Evolutionary conservation across 1,140 invertebrate species (phyloP).

Genomic region (Drosophila orosa): DNA sequence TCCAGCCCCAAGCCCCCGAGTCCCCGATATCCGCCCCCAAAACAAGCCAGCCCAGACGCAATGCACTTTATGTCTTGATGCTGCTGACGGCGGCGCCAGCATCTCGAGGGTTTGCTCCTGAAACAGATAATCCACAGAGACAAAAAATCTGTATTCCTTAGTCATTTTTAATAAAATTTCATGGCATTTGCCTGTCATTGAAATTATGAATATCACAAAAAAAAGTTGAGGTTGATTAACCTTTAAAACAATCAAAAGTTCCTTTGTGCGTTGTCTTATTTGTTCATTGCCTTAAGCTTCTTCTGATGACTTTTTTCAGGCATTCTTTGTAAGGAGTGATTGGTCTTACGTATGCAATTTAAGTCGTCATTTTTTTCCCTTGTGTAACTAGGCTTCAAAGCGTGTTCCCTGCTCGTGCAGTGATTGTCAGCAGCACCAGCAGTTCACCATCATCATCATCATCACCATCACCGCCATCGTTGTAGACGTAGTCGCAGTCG

Average conservation of each 20-base stretch:
- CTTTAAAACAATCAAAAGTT: too few relatives aligned
- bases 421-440: constrained; percentile 70
- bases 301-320: neutral
- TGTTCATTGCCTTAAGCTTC: neutral
- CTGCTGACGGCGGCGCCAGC: constrained; percentile 58
- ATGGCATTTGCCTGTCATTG: neutral
- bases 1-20: constrained; percentile 3
- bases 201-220: neutral
- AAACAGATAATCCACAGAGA: constrained; percentile 16
- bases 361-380: neutral
- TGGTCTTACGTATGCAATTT: too few relatives aligned
- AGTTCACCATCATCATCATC: constrained; percentile 53
- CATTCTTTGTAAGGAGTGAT: neutral
- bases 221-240: neutral
- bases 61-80: constrained; percentile 74
- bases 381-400: constrained; percentile 16
- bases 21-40: constrained; percentile 42
- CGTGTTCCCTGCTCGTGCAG: constrained; percentile 24
- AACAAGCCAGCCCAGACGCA: constrained; percentile 63
- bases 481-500: constrained; percentile 7
- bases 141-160: neutral
- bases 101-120: constrained; percentile 39
- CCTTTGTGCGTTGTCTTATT: neutral
- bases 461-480: constrained; percentile 46
- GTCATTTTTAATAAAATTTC: neutral